Percentiles rank a stretch among this genome's conserved stretches.
phyloP scores from a whole-genome alignment of 2,113 vertebrate species.

The Herpetotheres cachinnans region DNA sequence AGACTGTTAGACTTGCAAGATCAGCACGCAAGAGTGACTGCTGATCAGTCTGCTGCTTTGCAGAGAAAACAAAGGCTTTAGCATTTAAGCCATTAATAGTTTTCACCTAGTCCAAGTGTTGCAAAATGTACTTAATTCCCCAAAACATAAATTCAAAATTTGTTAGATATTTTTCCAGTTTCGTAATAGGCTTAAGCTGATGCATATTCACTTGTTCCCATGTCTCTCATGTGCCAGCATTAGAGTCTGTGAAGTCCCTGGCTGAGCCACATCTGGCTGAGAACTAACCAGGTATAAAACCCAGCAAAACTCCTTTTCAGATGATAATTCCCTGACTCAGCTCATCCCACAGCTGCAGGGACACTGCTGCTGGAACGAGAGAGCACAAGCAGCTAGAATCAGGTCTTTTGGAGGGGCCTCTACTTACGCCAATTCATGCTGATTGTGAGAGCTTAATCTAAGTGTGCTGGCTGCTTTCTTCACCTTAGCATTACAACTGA shows the following conservation, averaged over 20 bases:
- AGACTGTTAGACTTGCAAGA: neutral
- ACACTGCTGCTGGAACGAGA: neutral
- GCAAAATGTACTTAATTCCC: neutral
- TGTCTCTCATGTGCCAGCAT: neutral
- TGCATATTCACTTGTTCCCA: neutral
- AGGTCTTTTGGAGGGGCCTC: neutral
- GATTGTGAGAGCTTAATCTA: neutral
- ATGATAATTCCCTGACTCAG: neutral
- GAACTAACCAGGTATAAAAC: neutral
- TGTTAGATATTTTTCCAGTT: neutral
- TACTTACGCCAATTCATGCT: neutral
- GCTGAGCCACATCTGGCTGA: neutral
- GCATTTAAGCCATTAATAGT: neutral
- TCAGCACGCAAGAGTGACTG: neutral
- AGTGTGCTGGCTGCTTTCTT: neutral
- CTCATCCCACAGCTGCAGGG: neutral
- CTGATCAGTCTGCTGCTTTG: slow-evolving; percentile 18
- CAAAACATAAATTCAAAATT: neutral
- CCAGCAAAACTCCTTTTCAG: neutral
- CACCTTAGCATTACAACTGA: neutral
- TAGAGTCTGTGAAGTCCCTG: neutral
- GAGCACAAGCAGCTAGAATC: neutral
- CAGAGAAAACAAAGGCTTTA: neutral
- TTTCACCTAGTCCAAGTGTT: neutral
- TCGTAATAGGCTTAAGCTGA: neutral